Evolutionary conservation across 2,888 invertebrate genomes (phyloP).

Genomic region (Charanyca ferruginea): DNA sequence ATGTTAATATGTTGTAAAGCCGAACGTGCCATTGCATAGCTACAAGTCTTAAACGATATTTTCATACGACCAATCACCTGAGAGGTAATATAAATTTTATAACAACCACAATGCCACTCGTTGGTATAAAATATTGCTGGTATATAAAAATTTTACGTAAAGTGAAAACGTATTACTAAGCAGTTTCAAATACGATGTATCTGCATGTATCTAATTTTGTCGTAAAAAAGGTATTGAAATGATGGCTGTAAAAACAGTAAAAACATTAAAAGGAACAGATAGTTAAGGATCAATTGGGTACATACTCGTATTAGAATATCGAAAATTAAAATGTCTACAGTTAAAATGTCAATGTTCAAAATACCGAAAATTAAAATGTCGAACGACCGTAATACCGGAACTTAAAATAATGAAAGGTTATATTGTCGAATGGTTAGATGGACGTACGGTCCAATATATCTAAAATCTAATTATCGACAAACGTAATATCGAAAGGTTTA

Average conservation of each 20-base stretch:
- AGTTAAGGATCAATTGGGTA: too few species aligned
- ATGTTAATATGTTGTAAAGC: constrained; percentile 70
- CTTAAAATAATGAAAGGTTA: too few species aligned
- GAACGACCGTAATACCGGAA: too few species aligned
- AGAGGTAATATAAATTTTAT: constrained; percentile 73
- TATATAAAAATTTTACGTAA: constrained; percentile 50
- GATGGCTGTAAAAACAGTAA: constrained; percentile 16
- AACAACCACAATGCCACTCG: constrained; percentile 46
- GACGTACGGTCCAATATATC: too few species aligned
- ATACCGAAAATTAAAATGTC: too few species aligned
- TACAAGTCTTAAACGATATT: constrained; percentile 71
- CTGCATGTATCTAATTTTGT: constrained; percentile 19
- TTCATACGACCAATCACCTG: constrained; percentile 77
- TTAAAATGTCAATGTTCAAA: too few species aligned
- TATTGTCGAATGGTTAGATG: too few species aligned
- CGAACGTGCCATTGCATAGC: constrained; percentile 80
- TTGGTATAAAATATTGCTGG: constrained; percentile 43
- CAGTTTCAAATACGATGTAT: constrained; percentile 30
- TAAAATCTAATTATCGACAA: too few species aligned
- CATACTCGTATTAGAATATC: too few species aligned
- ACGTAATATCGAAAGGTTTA: too few species aligned
- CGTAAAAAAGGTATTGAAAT: constrained; percentile 25
- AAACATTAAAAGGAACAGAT: too few species aligned
- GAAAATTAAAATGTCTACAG: too few species aligned
- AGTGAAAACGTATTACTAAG: constrained; percentile 51